Base-by-base conservation (phyloP, 2,888 invertebrate species). In the Teleiodes luculella region DNA sequence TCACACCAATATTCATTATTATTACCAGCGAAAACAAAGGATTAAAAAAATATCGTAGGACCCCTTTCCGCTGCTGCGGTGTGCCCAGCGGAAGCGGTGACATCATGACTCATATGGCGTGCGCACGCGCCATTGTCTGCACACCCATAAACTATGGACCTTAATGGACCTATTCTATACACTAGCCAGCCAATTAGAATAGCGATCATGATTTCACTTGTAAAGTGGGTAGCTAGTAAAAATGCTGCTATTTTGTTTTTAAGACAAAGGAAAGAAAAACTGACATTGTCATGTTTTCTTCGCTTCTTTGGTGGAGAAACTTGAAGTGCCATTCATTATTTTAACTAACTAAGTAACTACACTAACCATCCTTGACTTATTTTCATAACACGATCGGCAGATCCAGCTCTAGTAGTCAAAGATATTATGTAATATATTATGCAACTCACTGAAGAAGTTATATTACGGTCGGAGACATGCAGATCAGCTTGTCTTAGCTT, bases 11-110 rank as follows among this genome's bases (percentile, higher is more conserved):
- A 49, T 49, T n/a, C n/a, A n/a, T n/a, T 49, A 24, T 49, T 49
- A 49, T 14, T 49, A 16, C 31, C 13, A 13, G n/a, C 45, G 52
- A 43, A 58, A 41, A 43, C 52, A 47, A 46, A 54, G 58, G 57
- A 62, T 60, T 60, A 56, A 54, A 58, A 57, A 57, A 59, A 59
- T 53, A 58, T 53, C 52, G 41, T 46, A 52, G 57, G 48, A 69
- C 67, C 61, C 66, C 70, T 75, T 78, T 79, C 81, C 82, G 85
- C 86, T 83, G 82, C 59, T 73, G 80, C 61, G 72, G 68, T 66
- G 57, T 55, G 52, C 33, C 62, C 49, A 45, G 57, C 78, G 80
- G 81, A 85, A 83, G 62, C 58, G 60, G 61, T 75, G 78, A 78
- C 78, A 83, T 85, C 83, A 43, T 43, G 43, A 83, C 75, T 76